Base-by-base conservation (phyloP, 2,797 vertebrate species). In the Cercopithecus hamlyni region DNA sequence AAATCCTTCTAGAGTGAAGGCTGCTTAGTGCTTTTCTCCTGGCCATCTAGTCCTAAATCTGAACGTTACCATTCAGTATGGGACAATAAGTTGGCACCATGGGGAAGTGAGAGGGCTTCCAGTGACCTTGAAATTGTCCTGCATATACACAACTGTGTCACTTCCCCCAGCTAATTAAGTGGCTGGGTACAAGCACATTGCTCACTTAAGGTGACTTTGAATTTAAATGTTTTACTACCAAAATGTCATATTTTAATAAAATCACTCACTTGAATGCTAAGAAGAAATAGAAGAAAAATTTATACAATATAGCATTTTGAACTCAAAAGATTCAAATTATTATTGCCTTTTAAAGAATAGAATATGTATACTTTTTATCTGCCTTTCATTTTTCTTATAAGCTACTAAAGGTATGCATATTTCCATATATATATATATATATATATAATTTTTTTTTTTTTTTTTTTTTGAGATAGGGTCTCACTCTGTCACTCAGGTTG, bases 301-400 rank as follows among this genome's bases (percentile, higher is more conserved):
- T 96, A 77, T 70, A 93, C 93, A 93, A 83, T 10, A 24, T 76
- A 81, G 4, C 6, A 55, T 64, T 26, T 88, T 90, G 22, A 72
- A 72, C 8, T 81, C 64, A 55, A 86, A 87, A 93, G 57, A 67
- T 24, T 79, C 89, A 79, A 89, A 73, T 52, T 27, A 85, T 45
- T 64, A 26, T 33, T 95, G 93, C 39, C 41, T 95, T 85, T 55
- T 72, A 76, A 92, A 83, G 22, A 81, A 73, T 0, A 67, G 67
- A 94, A 50, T 7, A n/a, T 50, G 20, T 0, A 4, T 26, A 50
- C 1, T 82, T 90, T 80, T 64, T 14, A 85, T 30, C 14, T 90
- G 58, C 26, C 57, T 96, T 93, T 82, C 20, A 61, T 52, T 92
- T 89, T 93, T 75, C 77, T 87, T 88, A 48, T 83, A 33, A 79